These are phyloP conservation scores for Pristiophorus japonicus DNA, from an alignment of 2,113 vertebrate species.

Conservation along the genomic window DNA sequence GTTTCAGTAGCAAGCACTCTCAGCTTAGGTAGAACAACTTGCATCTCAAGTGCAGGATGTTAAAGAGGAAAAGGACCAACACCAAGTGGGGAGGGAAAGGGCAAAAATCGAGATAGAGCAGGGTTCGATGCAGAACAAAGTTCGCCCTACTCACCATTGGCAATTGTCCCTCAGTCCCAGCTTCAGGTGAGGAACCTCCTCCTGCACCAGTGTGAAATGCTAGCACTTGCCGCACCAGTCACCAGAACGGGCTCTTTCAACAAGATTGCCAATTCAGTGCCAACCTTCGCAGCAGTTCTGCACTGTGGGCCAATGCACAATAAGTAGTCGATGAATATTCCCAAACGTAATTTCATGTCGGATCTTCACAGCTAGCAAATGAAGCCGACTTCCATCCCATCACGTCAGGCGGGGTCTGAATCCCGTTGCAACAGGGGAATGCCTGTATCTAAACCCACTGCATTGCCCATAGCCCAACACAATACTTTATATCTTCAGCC, in stretches of 20 bases:
- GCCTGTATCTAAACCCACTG: neutral
- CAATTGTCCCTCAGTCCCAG: neutral
- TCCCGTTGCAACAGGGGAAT: neutral
- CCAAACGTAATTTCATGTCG: neutral
- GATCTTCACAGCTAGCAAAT: neutral
- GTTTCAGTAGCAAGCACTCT: neutral
- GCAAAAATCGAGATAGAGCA: neutral
- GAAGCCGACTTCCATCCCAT: neutral
- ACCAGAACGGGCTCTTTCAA: neutral
- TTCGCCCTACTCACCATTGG: neutral
- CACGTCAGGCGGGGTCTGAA: neutral
- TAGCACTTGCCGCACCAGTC: neutral
- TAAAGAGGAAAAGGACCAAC: neutral
- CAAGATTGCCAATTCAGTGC: neutral
- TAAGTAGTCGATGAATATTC: neutral
- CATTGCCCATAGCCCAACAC: neutral
- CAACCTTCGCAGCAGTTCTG: neutral
- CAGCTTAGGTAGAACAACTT: too few species aligned
- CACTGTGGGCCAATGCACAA: neutral
- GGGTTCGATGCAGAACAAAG: neutral
- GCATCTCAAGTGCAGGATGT: neutral
- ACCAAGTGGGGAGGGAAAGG: neutral
- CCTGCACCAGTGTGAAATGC: conserved; percentile 3
- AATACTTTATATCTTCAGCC: neutral
- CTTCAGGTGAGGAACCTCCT: neutral